Evolutionary conservation across 2,113 vertebrate species (phyloP).

Genomic region (Polypterus senegalus): DNA sequence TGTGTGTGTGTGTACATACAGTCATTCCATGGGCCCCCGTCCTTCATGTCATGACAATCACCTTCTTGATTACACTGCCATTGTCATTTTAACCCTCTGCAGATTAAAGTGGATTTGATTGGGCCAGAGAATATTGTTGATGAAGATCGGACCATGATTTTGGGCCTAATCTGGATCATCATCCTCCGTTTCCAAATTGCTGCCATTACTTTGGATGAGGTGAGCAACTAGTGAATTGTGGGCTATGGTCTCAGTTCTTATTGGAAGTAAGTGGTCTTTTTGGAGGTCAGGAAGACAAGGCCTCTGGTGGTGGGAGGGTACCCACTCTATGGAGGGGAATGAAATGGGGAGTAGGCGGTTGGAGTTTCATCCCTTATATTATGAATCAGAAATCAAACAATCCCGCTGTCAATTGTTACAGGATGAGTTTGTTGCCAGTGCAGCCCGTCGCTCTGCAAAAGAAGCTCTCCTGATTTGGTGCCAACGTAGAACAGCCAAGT

Average conservation of each 20-base stretch:
- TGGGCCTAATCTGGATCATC: conserved; percentile 85
- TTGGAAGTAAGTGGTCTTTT: too few relatives aligned
- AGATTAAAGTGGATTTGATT: conserved; percentile 76
- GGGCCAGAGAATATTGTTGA: conserved; percentile 88
- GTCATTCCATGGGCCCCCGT: too few relatives aligned
- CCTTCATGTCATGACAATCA: too few relatives aligned
- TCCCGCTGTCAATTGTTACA: conserved; percentile 19
- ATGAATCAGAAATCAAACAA: neutral
- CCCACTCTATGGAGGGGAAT: too few relatives aligned
- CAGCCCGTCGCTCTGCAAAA: conserved; percentile 62
- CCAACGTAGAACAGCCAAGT: conserved; percentile 70
- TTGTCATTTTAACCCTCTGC: conserved; percentile 5
- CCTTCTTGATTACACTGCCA: neutral
- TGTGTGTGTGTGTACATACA: too few relatives aligned
- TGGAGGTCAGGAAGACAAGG: too few relatives aligned
- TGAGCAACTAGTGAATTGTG: conserved; percentile 18
- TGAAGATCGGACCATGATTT: conserved; percentile 72
- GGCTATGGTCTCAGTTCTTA: too few relatives aligned
- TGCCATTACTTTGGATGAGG: conserved; percentile 66
- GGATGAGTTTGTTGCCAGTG: conserved; percentile 51
- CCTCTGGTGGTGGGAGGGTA: too few relatives aligned
- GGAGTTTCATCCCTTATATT: too few relatives aligned
- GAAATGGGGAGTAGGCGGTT: too few relatives aligned
- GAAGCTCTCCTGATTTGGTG: conserved; percentile 84
- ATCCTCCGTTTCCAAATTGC: conserved; percentile 85